Conservation (phyloP, 1,140 invertebrate species). For the Oncopeltus fasciatus region DNA sequence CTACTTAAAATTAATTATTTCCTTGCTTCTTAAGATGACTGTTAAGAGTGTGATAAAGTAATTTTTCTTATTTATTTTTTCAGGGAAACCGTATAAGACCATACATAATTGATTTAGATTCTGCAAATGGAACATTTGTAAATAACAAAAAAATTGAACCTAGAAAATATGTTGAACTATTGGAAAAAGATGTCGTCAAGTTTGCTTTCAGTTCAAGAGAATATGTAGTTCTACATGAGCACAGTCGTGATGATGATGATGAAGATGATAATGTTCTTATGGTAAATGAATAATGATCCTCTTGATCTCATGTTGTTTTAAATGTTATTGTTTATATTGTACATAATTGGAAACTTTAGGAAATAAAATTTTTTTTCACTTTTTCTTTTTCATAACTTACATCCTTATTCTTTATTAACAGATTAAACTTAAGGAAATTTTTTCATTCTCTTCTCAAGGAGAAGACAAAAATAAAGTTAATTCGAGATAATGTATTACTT, state of each 20-base stretch:
- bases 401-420: neutral
- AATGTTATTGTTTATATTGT: neutral
- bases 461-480: no score
- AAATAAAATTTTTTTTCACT: neutral
- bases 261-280: conserved; percentile 42
- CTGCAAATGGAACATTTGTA: conserved; percentile 93
- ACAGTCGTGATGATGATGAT: conserved; percentile 67
- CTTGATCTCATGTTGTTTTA: no score
- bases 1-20: no score
- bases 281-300: neutral
- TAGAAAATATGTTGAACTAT: conserved; percentile 78
- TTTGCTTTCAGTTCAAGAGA: conserved; percentile 94
- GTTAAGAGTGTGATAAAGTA: no score
- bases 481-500: no score
- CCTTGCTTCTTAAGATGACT: no score
- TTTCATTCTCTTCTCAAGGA: no score
- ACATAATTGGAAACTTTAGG: neutral
- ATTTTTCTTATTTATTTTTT: neutral
- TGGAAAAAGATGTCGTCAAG: conserved; percentile 93
- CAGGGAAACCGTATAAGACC: conserved; percentile 62
- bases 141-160: conserved; percentile 89
- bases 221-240: conserved; percentile 89
- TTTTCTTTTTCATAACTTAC: neutral
- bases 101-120: conserved; percentile 94
- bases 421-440: no score